Evolutionary conservation across 1,140 invertebrate species (phyloP).

Genomic region (Mylabris phalerata): DNA sequence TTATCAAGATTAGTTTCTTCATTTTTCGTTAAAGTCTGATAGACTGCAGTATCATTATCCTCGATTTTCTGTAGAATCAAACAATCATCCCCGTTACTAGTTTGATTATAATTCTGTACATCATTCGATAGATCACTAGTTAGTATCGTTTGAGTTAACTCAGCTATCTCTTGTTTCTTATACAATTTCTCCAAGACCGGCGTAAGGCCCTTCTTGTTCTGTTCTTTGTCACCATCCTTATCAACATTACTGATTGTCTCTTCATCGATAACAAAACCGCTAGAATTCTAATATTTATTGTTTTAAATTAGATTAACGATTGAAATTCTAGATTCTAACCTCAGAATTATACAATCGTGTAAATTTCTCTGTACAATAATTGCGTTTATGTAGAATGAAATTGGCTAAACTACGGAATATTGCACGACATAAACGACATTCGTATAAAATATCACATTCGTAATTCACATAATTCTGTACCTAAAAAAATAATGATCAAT

Average conservation of each 20-base stretch:
- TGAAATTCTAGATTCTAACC: not conserved
- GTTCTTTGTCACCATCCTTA: not conserved
- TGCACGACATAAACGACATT: constrained; percentile 53
- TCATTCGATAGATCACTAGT: constrained; percentile 22
- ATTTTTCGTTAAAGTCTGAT: constrained; percentile 26
- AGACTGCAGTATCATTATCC: constrained; percentile 22
- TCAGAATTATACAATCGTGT: not conserved
- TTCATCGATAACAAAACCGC: not conserved
- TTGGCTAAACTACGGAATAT: constrained; percentile 55
- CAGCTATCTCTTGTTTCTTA: constrained; percentile 14
- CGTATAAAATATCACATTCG: constrained; percentile 56
- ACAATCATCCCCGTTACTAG: constrained; percentile 17
- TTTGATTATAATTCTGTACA: constrained; percentile 7
- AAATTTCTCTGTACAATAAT: constrained; percentile 45
- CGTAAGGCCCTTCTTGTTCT: constrained; percentile 14
- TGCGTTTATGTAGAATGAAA: constrained; percentile 54
- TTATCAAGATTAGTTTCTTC: not conserved
- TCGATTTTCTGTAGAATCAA: constrained; percentile 28
- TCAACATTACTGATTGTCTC: not conserved
- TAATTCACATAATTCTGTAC: constrained; percentile 48
- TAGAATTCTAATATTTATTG: not conserved
- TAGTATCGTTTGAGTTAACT: constrained; percentile 13
- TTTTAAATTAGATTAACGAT: not conserved
- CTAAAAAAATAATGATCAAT: constrained; percentile 31
- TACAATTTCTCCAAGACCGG: constrained; percentile 29